Evolutionary conservation across 2,888 invertebrate species (phyloP).

Genomic region (Dasysyrphus albostriatus): DNA sequence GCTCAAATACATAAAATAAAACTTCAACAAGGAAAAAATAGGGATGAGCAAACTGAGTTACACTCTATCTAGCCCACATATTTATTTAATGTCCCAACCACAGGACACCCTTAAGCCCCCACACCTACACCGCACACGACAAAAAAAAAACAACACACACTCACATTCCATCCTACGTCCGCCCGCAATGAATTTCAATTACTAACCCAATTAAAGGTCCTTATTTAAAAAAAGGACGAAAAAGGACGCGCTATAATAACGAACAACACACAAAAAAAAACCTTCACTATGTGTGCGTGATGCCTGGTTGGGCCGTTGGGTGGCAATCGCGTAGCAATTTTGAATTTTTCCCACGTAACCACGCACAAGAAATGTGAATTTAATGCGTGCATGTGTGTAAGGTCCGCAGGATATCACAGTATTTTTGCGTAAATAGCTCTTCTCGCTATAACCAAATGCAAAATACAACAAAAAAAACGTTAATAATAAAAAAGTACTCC

Average conservation of each 20-base stretch:
- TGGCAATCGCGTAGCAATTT: conserved; percentile 49
- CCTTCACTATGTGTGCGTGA: conserved; percentile 64
- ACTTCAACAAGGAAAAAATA: conserved; percentile 35
- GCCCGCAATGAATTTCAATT: conserved; percentile 81
- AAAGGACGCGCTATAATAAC: conserved; percentile 37
- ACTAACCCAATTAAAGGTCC: conserved; percentile 81
- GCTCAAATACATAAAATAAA: conserved; percentile 71
- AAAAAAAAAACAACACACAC: conserved; percentile 52
- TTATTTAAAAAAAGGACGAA: conserved; percentile 62
- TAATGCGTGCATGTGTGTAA: conserved; percentile 67
- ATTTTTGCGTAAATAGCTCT: conserved; percentile 75
- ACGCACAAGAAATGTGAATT: conserved; percentile 70
- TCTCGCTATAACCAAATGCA: conserved; percentile 41
- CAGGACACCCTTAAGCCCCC: conserved; percentile 68
- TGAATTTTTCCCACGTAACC: conserved; percentile 74
- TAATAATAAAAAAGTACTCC: conserved; percentile 42
- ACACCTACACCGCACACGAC: background rate
- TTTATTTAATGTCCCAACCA: conserved; percentile 76
- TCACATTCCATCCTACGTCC: conserved; percentile 67
- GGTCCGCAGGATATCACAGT: conserved; percentile 65
- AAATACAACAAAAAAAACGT: conserved; percentile 18
- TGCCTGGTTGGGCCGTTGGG: conserved; percentile 11
- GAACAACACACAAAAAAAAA: conserved; percentile 50
- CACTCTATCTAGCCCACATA: conserved; percentile 63
- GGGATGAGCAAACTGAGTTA: conserved; percentile 60